Conservation (phyloP, 1,140 invertebrate species). For the Pseudomyrmex cubaensis region DNA sequence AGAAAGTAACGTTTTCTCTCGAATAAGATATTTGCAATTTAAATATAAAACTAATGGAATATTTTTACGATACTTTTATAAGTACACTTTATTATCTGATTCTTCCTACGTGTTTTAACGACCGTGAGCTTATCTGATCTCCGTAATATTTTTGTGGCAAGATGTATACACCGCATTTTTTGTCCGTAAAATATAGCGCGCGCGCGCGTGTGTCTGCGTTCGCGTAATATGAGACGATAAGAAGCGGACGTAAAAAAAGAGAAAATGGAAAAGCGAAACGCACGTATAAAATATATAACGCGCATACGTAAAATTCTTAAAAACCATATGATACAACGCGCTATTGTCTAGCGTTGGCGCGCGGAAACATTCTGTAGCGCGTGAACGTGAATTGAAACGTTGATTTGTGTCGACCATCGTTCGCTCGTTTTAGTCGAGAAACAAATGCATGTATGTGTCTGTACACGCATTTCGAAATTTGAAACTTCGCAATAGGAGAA, state of each 20-base stretch:
- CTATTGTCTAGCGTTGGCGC: constrained; percentile 1
- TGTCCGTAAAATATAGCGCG: constrained; percentile 24
- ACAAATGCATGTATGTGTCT: not conserved
- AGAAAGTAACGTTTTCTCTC: no score
- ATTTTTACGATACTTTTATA: no score
- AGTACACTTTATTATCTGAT: not conserved
- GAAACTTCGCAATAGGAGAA: constrained; percentile 24
- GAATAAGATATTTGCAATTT: no score
- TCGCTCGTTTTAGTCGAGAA: not conserved
- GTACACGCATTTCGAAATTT: constrained; percentile 29
- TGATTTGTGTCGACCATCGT: constrained; percentile 20
- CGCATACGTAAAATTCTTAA: constrained; percentile 9
- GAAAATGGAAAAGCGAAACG: constrained; percentile 34
- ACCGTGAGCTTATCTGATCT: not conserved
- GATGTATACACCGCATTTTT: not conserved
- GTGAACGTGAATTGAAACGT: constrained; percentile 12
- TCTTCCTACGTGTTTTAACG: not conserved
- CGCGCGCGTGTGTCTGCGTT: not conserved
- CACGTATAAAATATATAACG: not conserved
- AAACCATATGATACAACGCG: not conserved
- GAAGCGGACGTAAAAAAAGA: constrained; percentile 6
- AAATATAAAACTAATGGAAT: no score
- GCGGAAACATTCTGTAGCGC: not conserved
- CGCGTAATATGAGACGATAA: constrained; percentile 45
- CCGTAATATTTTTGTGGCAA: no score